Evolutionary conservation across 1,140 invertebrate species (phyloP).

Genomic region (Globodera ellingtonae): DNA sequence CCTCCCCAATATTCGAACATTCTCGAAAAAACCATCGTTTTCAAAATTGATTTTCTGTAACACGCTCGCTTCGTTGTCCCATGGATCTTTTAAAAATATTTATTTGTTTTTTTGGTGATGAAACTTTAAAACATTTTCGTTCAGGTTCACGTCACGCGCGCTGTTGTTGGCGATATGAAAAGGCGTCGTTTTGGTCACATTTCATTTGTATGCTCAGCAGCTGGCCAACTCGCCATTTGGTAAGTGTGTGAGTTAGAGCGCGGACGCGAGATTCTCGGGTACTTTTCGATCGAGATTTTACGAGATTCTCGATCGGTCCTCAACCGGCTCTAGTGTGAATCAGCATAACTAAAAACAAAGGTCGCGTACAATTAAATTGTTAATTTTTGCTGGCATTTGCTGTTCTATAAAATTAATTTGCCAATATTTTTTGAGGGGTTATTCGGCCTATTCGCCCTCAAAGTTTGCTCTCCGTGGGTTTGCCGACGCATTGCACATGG

Average conservation of each 20-base stretch:
- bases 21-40: too few species aligned
- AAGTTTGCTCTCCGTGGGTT: slow-evolving; percentile 94
- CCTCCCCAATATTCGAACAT: too few species aligned
- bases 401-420: not conserved
- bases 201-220: slow-evolving; percentile 78
- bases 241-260: slow-evolving; percentile 71
- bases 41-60: too few species aligned
- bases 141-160: slow-evolving; percentile 69
- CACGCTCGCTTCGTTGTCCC: too few species aligned
- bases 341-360: too few species aligned
- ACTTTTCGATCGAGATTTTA: too few species aligned
- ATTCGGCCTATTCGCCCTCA: slow-evolving; percentile 81
- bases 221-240: slow-evolving; percentile 84
- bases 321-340: too few species aligned
- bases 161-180: slow-evolving; percentile 67
- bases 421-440: slow-evolving; percentile 24
- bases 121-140: not conserved
- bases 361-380: too few species aligned
- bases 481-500: slow-evolving; percentile 89
- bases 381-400: not conserved
- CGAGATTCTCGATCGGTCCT: too few species aligned
- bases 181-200: slow-evolving; percentile 73
- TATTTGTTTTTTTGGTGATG: not conserved
- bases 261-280: too few species aligned
- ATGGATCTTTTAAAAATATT: not conserved